These are phyloP conservation scores for Sylvilagus floridanus DNA, from an alignment of 2,797 vertebrate species.

Conservation along the genomic window DNA sequence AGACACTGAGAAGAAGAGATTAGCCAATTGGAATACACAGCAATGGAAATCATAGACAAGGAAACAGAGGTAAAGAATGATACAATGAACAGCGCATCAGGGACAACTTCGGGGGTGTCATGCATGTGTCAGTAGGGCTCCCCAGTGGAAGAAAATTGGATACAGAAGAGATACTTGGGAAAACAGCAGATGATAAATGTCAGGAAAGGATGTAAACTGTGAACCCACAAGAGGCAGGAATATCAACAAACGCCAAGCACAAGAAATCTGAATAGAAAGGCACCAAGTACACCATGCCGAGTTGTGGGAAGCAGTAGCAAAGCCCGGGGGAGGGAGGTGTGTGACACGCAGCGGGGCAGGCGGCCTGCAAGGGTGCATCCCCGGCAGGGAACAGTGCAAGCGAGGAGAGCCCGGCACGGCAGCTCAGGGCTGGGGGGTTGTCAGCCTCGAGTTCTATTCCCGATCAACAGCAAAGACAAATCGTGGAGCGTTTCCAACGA, in stretches of 20 bases:
- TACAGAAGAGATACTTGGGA: not conserved
- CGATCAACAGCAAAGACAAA: not conserved
- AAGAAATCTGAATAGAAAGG: not conserved
- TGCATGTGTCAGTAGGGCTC: not conserved
- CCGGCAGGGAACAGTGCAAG: not conserved
- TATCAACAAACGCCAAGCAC: not conserved
- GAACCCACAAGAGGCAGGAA: not conserved
- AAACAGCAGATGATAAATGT: not conserved
- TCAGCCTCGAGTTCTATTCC: not conserved
- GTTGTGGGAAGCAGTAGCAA: not conserved
- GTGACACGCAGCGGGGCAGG: not conserved
- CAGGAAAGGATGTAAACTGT: not conserved
- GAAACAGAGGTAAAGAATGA: not conserved
- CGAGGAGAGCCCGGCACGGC: too few relatives aligned
- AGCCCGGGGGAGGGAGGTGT: not conserved
- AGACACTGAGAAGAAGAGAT: not conserved
- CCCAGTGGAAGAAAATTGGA: not conserved
- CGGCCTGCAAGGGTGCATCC: not conserved
- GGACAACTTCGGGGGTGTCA: not conserved
- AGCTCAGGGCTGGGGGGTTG: not conserved
- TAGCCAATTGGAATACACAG: not conserved
- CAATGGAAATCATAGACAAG: not conserved
- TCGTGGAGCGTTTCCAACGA: not conserved
- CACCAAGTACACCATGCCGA: not conserved
- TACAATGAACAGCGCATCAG: not conserved